Conservation (phyloP, 2,113 vertebrate species). For the Pao palembangensis region DNA sequence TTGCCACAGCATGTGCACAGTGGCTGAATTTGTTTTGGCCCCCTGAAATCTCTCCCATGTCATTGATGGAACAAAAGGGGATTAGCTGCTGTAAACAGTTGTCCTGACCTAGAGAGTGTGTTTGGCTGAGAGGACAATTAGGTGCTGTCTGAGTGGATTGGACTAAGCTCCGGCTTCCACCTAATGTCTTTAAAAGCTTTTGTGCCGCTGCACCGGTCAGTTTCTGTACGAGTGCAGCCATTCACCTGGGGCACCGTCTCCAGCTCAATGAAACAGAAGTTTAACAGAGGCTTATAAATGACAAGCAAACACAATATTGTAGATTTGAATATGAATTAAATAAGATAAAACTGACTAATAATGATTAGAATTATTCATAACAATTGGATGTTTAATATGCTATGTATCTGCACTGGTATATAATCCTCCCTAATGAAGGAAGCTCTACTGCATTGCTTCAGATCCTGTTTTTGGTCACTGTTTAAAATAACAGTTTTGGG, state of each 20-base stretch:
- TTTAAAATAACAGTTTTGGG: slow-evolving; percentile 43
- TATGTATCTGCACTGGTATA: too few relatives aligned
- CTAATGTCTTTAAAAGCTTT: slow-evolving; percentile 75
- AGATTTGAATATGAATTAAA: too few relatives aligned
- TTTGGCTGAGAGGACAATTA: slow-evolving; percentile 38
- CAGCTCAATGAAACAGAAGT: slow-evolving; percentile 44
- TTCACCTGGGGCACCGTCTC: slow-evolving; percentile 39
- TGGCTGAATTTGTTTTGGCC: slow-evolving; percentile 23
- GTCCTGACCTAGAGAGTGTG: slow-evolving; percentile 47
- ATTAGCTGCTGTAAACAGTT: slow-evolving; percentile 47
- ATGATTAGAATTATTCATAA: too few relatives aligned
- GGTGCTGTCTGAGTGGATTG: slow-evolving; percentile 62
- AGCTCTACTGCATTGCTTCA: background rate
- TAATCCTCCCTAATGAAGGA: too few relatives aligned
- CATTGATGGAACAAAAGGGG: slow-evolving; percentile 36
- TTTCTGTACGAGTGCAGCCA: slow-evolving; percentile 16
- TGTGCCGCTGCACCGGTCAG: slow-evolving; percentile 32
- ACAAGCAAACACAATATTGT: too few relatives aligned
- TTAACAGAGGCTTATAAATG: slow-evolving; percentile 2
- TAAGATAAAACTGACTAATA: too few relatives aligned
- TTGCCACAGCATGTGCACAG: slow-evolving; percentile 1
- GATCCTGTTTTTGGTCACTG: slow-evolving; percentile 17
- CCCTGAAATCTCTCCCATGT: background rate
- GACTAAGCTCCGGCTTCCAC: slow-evolving; percentile 42
- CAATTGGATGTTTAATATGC: too few relatives aligned